Evolutionary conservation across 2,888 invertebrate species (phyloP).

Genomic region (Heterodera filipjevi): DNA sequence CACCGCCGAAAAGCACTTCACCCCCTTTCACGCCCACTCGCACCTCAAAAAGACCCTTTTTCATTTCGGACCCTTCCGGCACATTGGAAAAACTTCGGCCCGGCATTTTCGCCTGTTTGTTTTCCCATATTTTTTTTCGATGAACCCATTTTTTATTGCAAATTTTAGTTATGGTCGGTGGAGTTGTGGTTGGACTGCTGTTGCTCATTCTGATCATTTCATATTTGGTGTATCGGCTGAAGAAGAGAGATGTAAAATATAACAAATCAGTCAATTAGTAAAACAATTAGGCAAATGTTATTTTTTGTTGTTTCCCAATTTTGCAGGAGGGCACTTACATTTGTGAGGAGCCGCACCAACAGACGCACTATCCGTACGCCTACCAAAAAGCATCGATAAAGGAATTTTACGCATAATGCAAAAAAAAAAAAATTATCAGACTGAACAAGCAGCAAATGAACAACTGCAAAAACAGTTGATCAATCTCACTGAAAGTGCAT

Average conservation of each 20-base stretch:
- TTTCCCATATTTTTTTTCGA: neutral
- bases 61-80: conserved; percentile 1
- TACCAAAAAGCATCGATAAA: conserved; percentile 6
- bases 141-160: neutral
- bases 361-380: neutral
- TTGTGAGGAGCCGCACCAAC: conserved; percentile 12
- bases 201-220: conserved; percentile 11
- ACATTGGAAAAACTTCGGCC: conserved; percentile 10
- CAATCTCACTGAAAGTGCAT: conserved; percentile 1
- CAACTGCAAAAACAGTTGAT: neutral
- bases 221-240: conserved; percentile 21
- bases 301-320: no score
- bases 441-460: no score
- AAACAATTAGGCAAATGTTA: no score
- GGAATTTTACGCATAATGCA: conserved; percentile 1
- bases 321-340: conserved; percentile 20
- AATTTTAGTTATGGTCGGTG: conserved; percentile 8
- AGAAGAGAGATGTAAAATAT: conserved; percentile 16
- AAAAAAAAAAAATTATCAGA: neutral
- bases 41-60: neutral
- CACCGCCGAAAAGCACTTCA: neutral
- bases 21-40: neutral
- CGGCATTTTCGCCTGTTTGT: conserved; percentile 12
- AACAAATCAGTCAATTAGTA: no score
- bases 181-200: conserved; percentile 4